phyloP scores from a whole-genome alignment of 2,113 vertebrate species.

The Sorex araneus region DNA sequence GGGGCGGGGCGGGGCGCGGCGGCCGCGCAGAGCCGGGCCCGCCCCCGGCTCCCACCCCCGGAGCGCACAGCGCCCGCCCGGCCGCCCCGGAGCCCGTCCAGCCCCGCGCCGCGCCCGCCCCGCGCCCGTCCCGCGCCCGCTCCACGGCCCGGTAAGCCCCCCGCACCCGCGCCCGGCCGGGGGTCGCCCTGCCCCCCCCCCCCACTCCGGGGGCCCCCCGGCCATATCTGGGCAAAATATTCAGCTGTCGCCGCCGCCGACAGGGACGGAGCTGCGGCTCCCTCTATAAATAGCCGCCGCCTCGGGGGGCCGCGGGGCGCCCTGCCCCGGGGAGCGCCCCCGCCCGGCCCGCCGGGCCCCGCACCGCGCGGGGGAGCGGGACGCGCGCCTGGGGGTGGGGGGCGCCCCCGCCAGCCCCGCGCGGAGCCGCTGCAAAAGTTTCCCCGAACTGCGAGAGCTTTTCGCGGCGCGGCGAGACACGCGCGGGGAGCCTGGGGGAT shows the following conservation, averaged over 20 bases:
- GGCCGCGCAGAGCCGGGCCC: conserved; percentile 57
- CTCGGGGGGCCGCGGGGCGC: conserved; percentile 53
- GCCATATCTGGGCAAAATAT: conserved; percentile 96
- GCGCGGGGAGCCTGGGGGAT: neutral
- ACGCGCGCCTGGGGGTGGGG: neutral
- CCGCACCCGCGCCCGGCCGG: neutral
- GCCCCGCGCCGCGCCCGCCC: conserved; percentile 58
- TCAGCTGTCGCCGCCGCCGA: conserved; percentile 92
- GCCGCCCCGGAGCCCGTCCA: conserved; percentile 53
- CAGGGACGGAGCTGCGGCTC: conserved; percentile 84
- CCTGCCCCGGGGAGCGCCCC: neutral
- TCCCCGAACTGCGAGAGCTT: conserved; percentile 23
- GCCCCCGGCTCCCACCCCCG: conserved; percentile 70
- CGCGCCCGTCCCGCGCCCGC: neutral
- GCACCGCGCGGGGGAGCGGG: neutral
- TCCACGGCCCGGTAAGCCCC: neutral
- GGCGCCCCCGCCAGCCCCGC: neutral
- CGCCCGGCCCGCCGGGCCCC: neutral
- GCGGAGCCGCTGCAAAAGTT: conserved; percentile 70
- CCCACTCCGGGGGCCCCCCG: conserved; percentile 79
- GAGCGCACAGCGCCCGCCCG: conserved; percentile 50
- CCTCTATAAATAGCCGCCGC: conserved; percentile 87
- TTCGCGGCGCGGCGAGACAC: too few relatives aligned
- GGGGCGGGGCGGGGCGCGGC: conserved; percentile 74
- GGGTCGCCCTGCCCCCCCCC: conserved; percentile 75